These are phyloP conservation scores for Poecile montanus DNA, from an alignment of 2,797 vertebrate species.

Conservation along the genomic window DNA sequence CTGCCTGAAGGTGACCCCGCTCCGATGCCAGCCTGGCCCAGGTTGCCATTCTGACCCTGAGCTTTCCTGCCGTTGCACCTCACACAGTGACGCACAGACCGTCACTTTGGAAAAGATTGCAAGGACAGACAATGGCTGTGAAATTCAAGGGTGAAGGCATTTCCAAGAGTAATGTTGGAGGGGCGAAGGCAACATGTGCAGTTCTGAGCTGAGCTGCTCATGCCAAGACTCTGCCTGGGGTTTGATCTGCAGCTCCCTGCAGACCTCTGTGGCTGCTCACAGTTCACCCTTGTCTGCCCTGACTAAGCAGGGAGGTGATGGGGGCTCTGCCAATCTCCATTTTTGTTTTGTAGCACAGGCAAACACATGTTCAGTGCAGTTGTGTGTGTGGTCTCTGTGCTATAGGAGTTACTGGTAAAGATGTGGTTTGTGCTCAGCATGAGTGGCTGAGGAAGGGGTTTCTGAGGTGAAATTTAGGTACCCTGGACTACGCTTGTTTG, in stretches of 20 bases:
- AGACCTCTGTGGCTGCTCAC: neutral
- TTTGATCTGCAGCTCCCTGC: neutral
- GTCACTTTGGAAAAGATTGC: neutral
- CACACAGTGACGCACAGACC: accelerated
- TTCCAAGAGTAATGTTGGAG: neutral
- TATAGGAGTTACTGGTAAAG: accelerated
- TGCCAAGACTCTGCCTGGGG: accelerated
- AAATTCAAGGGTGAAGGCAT: neutral
- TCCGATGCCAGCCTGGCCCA: accelerated
- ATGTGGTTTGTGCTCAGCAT: neutral
- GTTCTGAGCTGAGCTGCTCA: neutral
- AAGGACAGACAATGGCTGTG: neutral
- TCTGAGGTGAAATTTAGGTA: neutral
- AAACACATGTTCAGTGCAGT: accelerated
- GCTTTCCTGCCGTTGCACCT: neutral
- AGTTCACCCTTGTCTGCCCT: neutral
- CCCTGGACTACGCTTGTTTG: neutral
- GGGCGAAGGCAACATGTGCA: neutral
- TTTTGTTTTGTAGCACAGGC: neutral
- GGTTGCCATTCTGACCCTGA: accelerated
- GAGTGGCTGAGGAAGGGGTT: neutral
- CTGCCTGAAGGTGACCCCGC: accelerated
- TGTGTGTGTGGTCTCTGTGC: neutral
- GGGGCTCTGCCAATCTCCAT: neutral
- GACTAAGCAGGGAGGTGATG: neutral